Base-by-base conservation (phyloP, 1,140 invertebrate species). In the Drosophila elegans region DNA sequence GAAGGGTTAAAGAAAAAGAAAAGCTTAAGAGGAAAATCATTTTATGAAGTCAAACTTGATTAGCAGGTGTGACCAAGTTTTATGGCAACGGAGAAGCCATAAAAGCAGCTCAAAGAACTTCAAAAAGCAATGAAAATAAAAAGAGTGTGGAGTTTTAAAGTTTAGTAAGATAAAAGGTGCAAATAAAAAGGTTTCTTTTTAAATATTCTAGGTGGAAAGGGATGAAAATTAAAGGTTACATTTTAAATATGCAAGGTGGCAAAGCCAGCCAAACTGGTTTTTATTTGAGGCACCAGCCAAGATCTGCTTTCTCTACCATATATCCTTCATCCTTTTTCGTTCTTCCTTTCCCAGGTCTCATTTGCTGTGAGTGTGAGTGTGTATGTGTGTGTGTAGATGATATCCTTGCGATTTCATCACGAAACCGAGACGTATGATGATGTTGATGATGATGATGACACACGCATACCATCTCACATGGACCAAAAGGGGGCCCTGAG, bases 381-480 rank as follows among this genome's bases (percentile, higher is more conserved):
- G 66, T 84, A 25, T 29, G 27, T 51, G n/a, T 51, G 27, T 51
- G 78, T 74, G 61, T 54, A 46, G 63, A 62, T 83, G 84, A 89
- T 86, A 86, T 86, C 79, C 83, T 78, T 88, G 83, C 72, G 84
- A 89, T 89, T 89, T 78, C 63, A 71, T 66, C 59, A 88, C 55
- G 71, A 82, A 86, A 86, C 79, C 75, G 78, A 86, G 84, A 89
- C 76, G 79, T 83, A 88, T 77, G 83, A 88, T 88, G 83, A 88
- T 88, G 84, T 89, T 88, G 84, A 88, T 88, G 83, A 89, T 74
- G 83, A 52, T 45, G 54, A 48, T 34, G 51, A 49, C 64, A 75
- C 62, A 73, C 60, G 63, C 72, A 78, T 53, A 71, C 56, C 59
- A 62, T 52, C 45, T 54, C 21, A 54, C 36, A 61, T 52, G 51